Conservation (phyloP, 2,888 invertebrate genomes). For the Syrista parreyssii region DNA sequence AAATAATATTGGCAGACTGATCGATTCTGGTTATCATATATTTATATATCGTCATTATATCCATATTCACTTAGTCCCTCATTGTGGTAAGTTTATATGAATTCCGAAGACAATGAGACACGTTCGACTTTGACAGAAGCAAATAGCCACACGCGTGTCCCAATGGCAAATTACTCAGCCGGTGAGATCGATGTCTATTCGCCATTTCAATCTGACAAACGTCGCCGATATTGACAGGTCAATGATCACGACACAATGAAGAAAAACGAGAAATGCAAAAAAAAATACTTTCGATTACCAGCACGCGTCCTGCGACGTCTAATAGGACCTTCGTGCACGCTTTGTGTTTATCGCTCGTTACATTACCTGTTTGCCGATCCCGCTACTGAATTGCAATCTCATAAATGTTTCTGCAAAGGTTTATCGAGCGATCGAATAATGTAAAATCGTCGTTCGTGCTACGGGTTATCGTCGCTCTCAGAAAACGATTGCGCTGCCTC, state of each 20-base stretch:
- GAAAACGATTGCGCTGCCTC: background rate
- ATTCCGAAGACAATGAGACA: background rate
- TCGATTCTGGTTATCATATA: no score
- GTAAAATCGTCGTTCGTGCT: background rate
- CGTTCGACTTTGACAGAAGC: background rate
- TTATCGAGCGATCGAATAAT: background rate
- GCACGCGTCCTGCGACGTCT: conserved; percentile 20
- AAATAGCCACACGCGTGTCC: background rate
- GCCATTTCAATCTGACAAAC: conserved; percentile 35
- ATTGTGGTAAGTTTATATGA: background rate
- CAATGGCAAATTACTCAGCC: conserved; percentile 27
- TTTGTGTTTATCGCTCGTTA: background rate
- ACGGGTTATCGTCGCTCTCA: background rate
- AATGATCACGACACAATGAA: conserved; percentile 27
- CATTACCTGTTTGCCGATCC: background rate
- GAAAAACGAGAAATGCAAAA: conserved; percentile 23
- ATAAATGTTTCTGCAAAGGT: background rate
- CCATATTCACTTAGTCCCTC: no score
- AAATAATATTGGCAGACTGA: background rate
- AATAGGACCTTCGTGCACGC: conserved; percentile 20
- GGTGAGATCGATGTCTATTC: conserved; percentile 28
- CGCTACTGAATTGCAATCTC: background rate
- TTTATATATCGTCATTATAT: no score
- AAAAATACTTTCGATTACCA: conserved; percentile 31
- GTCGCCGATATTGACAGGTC: conserved; percentile 35